Evolutionary conservation across 2,888 invertebrate species (phyloP), one percentile per base, ranked within the genome.

Genomic region (Microdon myrmicae): DNA sequence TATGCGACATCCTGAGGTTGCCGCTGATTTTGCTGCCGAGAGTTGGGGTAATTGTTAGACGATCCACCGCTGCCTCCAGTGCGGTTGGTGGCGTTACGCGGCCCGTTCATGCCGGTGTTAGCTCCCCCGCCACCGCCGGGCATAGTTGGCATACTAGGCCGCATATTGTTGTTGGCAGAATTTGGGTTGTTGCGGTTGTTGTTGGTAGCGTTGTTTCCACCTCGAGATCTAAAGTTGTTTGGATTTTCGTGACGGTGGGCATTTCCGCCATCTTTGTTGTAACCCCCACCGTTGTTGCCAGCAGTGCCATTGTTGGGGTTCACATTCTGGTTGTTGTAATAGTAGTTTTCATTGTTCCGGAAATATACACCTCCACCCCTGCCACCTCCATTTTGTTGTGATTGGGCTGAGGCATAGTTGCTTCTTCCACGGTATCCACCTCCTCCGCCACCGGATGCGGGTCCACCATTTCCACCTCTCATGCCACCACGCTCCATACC

Each of bases 281-380:
- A 35, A 12, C 54, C 39, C 9, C 71, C 72, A 37, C 71, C 72
- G 43, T 67, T 68, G 13, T 64, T 58, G 25, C 72, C 72, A 3
- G 71, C 70, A 0, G 69, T 68, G 8, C 71, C 72, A 44, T 74
- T 74, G 34, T 75, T 71, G 14, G 71, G 68, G 68, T 72, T 41
- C 69, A 70, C 14, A 56, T 68, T 48, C 59, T 61, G 71, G 43
- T 70, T 70, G 38, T 72, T 69, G 22, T 70, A 71, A 14, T 71
- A 71, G 19, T 66, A 44, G 14, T 73, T 72, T 14, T 78, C 78
- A 51, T 78, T 78, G 61, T 78, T 78, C 29, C 77, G 77, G 73
- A 76, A 77, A 49, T 76, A 78, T 2, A 77, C 75, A 13, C 76
- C 71, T 32, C 73, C 71, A 19, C 74, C 69, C 39, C 67, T 53